phyloP scores from a whole-genome alignment of 2,797 vertebrate species.

The Lepilemur ruficaudatus region DNA sequence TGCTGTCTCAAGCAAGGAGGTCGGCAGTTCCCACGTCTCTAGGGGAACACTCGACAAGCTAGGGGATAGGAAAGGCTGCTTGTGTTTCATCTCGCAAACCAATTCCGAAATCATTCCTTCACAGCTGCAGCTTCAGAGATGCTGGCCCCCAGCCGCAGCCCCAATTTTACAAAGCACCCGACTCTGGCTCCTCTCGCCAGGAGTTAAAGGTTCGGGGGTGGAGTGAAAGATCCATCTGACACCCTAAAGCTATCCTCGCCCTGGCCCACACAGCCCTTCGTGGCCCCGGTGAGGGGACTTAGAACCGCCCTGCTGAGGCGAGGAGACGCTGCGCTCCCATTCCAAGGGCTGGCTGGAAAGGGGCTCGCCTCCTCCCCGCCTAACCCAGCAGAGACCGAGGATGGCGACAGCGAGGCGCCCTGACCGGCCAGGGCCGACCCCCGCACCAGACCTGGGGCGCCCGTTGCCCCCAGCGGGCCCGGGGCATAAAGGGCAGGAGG shows the following conservation, averaged over 20 bases:
- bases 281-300: neutral
- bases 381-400: neutral
- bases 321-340: neutral
- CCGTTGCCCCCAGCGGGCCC: neutral
- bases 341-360: neutral
- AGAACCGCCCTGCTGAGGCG: neutral
- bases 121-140: constrained; percentile 13
- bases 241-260: neutral
- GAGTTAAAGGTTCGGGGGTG: neutral
- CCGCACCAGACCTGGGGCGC: neutral
- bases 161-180: neutral
- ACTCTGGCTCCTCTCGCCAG: neutral
- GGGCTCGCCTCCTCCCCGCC: neutral
- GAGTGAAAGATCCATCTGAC: neutral
- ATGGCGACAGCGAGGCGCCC: neutral
- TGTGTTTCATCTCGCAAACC: neutral
- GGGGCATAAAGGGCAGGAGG: constrained; percentile 38
- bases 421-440: neutral
- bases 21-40: neutral
- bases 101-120: constrained; percentile 1
- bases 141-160: constrained; percentile 40
- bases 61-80: neutral
- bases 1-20: constrained; percentile 39
- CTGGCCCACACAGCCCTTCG: neutral
- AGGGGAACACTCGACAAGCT: neutral